phyloP scores from a whole-genome alignment of 1,140 invertebrate genomes.

The Zaprionus camerounensis region DNA sequence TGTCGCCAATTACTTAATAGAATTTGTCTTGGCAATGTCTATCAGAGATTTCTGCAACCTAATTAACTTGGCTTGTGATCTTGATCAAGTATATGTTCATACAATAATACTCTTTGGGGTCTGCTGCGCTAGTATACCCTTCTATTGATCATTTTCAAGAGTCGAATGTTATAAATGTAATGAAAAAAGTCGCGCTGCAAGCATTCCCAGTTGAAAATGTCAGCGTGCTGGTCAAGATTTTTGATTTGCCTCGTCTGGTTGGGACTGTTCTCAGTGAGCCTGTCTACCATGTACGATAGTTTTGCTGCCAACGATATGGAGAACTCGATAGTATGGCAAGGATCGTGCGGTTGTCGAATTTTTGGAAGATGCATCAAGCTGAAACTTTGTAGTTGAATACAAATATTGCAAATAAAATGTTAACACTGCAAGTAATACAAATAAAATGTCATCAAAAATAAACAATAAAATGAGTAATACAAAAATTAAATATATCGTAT shows the following conservation, averaged over 20 bases:
- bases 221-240: neutral
- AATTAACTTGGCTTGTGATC: too few relatives aligned
- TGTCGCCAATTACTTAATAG: too few relatives aligned
- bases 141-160: too few relatives aligned
- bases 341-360: constrained; percentile 5
- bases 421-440: neutral
- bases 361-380: constrained; percentile 1
- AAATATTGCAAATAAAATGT: neutral
- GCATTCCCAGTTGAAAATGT: neutral
- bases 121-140: too few relatives aligned
- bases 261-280: neutral
- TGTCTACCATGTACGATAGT: neutral
- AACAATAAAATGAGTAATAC: neutral
- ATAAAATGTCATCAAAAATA: neutral
- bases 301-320: neutral
- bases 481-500: too few relatives aligned
- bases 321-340: neutral
- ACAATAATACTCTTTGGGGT: too few relatives aligned
- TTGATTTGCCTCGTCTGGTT: neutral
- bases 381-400: neutral
- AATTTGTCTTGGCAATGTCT: too few relatives aligned
- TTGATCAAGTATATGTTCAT: too few relatives aligned
- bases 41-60: too few relatives aligned
- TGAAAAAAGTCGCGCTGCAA: neutral
- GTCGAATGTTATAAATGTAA: neutral